Conservation (phyloP, 2,113 vertebrate species). For the Lanius ludovicianus region DNA sequence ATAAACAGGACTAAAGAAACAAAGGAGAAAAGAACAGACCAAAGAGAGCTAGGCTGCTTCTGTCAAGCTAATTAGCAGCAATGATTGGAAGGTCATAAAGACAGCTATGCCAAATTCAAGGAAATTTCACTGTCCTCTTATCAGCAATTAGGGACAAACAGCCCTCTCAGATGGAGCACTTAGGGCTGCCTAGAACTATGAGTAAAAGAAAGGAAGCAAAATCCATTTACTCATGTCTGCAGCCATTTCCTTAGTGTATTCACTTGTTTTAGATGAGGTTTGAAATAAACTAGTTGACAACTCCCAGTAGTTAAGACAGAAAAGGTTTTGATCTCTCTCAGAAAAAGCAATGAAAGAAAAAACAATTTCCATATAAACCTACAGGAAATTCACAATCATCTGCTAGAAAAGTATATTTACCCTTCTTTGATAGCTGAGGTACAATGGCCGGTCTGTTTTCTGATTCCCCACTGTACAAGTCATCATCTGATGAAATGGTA, state of each 20-base stretch:
- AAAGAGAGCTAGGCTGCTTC: background rate
- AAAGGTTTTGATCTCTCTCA: background rate
- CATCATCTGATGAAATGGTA: constrained; percentile 58
- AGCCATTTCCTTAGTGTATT: background rate
- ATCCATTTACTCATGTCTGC: background rate
- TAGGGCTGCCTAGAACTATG: background rate
- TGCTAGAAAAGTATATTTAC: constrained; percentile 61
- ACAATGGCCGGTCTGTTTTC: constrained; percentile 35
- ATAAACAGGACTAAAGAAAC: background rate
- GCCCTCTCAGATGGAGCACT: background rate
- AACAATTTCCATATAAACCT: background rate
- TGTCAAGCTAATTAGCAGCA: background rate
- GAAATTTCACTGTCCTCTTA: background rate
- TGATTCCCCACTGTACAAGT: constrained; percentile 1
- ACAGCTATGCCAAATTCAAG: background rate
- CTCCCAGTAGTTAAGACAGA: background rate
- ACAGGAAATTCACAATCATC: background rate
- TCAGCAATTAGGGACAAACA: background rate
- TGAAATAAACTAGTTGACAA: background rate
- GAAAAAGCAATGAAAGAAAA: background rate
- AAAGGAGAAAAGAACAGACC: background rate
- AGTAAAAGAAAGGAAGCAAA: background rate
- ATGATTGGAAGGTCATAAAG: background rate
- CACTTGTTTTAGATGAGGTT: background rate
- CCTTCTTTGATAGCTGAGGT: constrained; percentile 66